Evolutionary conservation across 2,113 vertebrate genomes (phyloP), one percentile per base, ranked within the genome.

Genomic region (Dasyurus viverrinus): DNA sequence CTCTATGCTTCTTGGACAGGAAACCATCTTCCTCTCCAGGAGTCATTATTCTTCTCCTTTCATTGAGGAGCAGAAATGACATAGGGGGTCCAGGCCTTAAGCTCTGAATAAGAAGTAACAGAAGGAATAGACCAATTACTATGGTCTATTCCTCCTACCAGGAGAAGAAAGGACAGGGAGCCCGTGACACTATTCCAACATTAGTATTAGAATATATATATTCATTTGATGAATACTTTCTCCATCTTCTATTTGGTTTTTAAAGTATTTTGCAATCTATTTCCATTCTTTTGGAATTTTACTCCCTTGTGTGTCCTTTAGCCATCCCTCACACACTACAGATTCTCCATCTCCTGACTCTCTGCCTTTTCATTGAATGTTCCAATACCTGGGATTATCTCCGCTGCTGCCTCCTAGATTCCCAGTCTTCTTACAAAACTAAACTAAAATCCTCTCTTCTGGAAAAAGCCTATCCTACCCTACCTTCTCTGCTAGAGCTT

Each of bases 151-250:
- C 54, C 19, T 91, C 55, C 89, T 54, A 6, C 89, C 89, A 93
- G 89, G 2, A 89, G 90, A 93, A 92, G 25, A 89, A 95, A 92
- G 89, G 6, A 93, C 26, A 91, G 89, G 94, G 24, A 93, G 53
- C 53, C 46, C 46, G 57, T 50, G 50, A 60, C 48, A 10, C 54
- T 91, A 84, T 19, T 92, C 10, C 0, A 91, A 42, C 53, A 92
- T 94, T 90, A 91, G 53, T 84, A 52, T 47, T 47, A 47, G 47
- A 47, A 47, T 4, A 47, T 47, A 47, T 36, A 54, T 91, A 36
- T 68, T 68, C 57, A 68, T 68, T 68, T n/a, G n/a, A 68, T n/a
- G 14, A 6, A 68, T 68, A 14, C 60, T 68, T 68, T n/a, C 36
- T 14, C n/a, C 60, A 68, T 68, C 30, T 12, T n/a, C 10, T 36